Evolutionary conservation across 2,113 vertebrate species (phyloP), one percentile per base, ranked within the genome.

Genomic region (Hassar affinis): DNA sequence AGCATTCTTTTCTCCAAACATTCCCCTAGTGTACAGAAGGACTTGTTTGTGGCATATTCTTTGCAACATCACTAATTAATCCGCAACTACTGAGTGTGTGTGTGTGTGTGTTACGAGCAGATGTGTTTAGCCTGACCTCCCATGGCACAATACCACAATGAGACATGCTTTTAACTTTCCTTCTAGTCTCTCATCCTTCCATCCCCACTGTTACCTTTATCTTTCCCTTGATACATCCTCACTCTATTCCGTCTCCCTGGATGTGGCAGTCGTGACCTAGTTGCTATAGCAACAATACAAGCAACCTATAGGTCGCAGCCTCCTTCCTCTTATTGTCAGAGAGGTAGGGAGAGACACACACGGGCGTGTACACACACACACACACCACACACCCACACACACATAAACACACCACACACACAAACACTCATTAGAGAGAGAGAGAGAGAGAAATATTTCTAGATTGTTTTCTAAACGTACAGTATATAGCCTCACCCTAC

Each of bases 261-360:
- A 86, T 91, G 89, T 90, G 1, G 22, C 86, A 80, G 91, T 88
- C 88, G 89, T 91, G 91, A 91, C 89, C 87, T 84, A 90, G 93
- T 94, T 92, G 89, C 93, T 91, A 94, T 93, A 87, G 91, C 59
- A 89, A 93, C 88, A 76, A 35, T 35, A 84, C 76, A 77, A 54
- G 82, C 90, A 85, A 78, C 78, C 56, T 71, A 61, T 81, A 79
- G 83, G 86, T 87, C 87, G 81, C 90, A 84, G 83, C 61, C 86
- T 75, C 72, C 72, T 87, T 84, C 61, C 8, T 49, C 59, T 80
- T 81, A 59, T 71, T 72, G 74, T 57, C 51, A 52, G 38, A 85
- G 78, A 79, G 66, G 74, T 20, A 79, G 14, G 75, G 17, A 74
- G 20, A 56, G 4, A 54, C 22, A 25, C 10, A 69, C 18, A 69